A percentile compares a stretch with the other conserved stretches of the same genome.
Evolutionary conservation across 2,888 invertebrate genomes (phyloP).

Genomic region (Ptilodon capucinus): DNA sequence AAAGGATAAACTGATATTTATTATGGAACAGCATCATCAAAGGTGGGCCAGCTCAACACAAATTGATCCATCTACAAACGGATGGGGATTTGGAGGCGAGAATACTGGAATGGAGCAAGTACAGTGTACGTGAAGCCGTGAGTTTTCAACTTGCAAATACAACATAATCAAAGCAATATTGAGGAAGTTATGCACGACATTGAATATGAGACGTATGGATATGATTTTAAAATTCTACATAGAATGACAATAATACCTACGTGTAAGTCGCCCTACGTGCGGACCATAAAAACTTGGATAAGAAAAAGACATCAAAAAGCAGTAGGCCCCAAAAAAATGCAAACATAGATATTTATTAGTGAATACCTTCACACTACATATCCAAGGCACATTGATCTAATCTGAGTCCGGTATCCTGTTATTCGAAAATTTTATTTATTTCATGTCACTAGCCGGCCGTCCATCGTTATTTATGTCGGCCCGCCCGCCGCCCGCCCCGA

Average conservation of each 20-base stretch:
- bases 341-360: too few species aligned
- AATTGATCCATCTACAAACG: conserved; percentile 31
- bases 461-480: not conserved
- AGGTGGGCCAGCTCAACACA: conserved; percentile 34
- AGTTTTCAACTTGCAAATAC: too few species aligned
- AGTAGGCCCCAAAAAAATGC: too few species aligned
- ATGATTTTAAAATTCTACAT: too few species aligned
- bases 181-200: too few species aligned
- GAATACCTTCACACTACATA: not conserved
- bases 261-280: too few species aligned
- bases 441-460: not conserved
- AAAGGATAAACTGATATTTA: conserved; percentile 35
- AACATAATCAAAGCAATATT: too few species aligned
- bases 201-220: too few species aligned
- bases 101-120: conserved; percentile 7
- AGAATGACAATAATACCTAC: too few species aligned
- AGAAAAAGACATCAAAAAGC: too few species aligned
- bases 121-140: too few species aligned
- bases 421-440: conserved; percentile 1
- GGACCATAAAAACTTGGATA: too few species aligned
- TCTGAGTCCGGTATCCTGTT: not conserved
- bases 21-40: conserved; percentile 37
- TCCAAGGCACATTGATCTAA: not conserved
- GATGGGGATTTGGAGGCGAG: conserved; percentile 1
- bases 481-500: not conserved